phyloP scores from a whole-genome alignment of 1,140 invertebrate genomes.

The Brachionus manjavacas region DNA sequence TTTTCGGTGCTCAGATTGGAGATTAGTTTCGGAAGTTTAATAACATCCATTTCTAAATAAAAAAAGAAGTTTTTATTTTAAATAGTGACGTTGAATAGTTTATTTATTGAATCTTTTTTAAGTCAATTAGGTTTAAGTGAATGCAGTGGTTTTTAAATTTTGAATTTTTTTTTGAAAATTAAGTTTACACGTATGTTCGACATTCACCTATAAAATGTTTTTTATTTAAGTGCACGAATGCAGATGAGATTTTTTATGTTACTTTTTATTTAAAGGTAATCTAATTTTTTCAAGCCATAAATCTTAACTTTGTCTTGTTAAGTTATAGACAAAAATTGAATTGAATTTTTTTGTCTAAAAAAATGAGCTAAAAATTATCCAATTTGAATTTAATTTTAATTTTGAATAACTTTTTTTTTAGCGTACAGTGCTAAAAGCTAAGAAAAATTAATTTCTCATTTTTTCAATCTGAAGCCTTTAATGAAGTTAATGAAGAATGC shows the following conservation, averaged over 20 bases:
- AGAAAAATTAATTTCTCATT: no score
- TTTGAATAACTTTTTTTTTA: no score
- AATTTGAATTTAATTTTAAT: no score
- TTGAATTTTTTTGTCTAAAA: not conserved
- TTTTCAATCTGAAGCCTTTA: no score
- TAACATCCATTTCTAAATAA: conserved; percentile 13
- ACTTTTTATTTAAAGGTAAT: not conserved
- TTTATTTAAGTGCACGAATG: no score
- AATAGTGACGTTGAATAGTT: conserved; percentile 9
- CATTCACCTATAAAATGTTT: not conserved
- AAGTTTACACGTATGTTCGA: conserved; percentile 26
- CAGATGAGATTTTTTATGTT: not conserved
- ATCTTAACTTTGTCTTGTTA: not conserved
- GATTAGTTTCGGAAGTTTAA: conserved; percentile 47
- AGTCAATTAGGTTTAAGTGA: not conserved
- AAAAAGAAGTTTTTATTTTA: not conserved
- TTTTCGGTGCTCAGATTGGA: conserved; percentile 70
- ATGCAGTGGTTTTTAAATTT: conserved; percentile 13
- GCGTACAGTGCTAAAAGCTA: no score
- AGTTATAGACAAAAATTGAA: not conserved
- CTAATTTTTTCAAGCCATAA: not conserved
- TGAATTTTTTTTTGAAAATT: conserved; percentile 11
- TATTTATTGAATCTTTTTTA: not conserved
- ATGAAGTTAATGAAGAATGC: no score
- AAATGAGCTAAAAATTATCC: not conserved